Percentiles rank a stretch among this genome's conserved stretches.
These are phyloP conservation scores for Petroica traversi DNA, from an alignment of 2,113 vertebrate genomes.

Conservation along the genomic window DNA sequence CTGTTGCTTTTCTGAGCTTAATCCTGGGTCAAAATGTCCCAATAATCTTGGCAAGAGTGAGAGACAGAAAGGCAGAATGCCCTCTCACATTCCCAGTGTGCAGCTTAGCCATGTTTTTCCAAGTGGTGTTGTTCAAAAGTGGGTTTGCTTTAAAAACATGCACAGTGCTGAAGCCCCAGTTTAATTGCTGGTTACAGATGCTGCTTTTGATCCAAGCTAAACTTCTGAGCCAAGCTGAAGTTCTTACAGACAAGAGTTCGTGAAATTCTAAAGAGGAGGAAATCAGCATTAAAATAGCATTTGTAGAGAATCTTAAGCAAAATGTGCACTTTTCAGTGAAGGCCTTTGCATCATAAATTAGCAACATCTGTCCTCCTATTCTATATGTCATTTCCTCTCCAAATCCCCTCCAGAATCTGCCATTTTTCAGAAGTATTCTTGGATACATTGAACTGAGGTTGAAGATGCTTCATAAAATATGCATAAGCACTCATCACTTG, in stretches of 20 bases:
- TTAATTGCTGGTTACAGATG: slow-evolving; percentile 56
- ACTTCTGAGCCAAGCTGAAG: slow-evolving; percentile 62
- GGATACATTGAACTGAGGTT: slow-evolving; percentile 45
- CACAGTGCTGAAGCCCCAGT: not conserved
- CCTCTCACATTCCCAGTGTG: not conserved
- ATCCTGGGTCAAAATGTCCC: not conserved
- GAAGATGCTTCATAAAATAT: slow-evolving; percentile 65
- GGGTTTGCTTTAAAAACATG: not conserved
- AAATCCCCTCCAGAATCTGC: slow-evolving; percentile 54
- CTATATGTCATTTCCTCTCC: slow-evolving; percentile 62
- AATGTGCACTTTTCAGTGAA: slow-evolving; percentile 49
- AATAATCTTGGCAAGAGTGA: not conserved
- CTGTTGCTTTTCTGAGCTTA: not conserved
- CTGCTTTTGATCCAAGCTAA: slow-evolving; percentile 55
- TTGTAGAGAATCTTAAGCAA: slow-evolving; percentile 61
- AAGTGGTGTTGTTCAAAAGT: not conserved
- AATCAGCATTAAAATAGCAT: slow-evolving; percentile 62
- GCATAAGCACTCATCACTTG: slow-evolving; percentile 28
- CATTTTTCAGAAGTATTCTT: slow-evolving; percentile 60
- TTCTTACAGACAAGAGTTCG: slow-evolving; percentile 49
- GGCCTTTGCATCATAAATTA: slow-evolving; percentile 62
- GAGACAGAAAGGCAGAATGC: not conserved
- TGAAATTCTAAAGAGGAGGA: slow-evolving; percentile 62
- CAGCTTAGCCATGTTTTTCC: not conserved
- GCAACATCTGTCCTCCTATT: slow-evolving; percentile 64